phyloP scores from a whole-genome alignment of 1,140 invertebrate species.

The Cepaea nemoralis region DNA sequence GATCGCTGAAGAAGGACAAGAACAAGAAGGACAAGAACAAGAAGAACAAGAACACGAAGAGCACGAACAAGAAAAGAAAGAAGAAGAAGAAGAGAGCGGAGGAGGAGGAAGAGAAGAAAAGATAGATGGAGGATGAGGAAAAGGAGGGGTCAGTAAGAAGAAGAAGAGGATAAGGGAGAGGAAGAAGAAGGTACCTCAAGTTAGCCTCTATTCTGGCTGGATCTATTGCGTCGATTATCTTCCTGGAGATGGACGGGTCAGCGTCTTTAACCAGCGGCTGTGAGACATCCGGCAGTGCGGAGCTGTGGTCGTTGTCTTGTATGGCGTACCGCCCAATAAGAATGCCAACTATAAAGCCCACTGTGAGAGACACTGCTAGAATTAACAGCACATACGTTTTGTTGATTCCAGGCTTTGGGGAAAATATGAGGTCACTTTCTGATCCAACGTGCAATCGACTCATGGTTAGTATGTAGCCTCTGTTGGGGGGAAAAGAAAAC shows the following conservation, averaged over 20 bases:
- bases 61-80: no score
- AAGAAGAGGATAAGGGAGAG: no score
- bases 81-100: no score
- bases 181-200: constrained; percentile 20
- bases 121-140: no score
- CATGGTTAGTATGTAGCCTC: no score
- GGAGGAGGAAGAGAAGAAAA: no score
- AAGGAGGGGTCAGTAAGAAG: no score
- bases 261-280: not conserved
- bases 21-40: no score
- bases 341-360: constrained; percentile 12
- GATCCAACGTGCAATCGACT: not conserved
- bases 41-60: no score
- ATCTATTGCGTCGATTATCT: constrained; percentile 6
- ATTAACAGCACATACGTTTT: not conserved
- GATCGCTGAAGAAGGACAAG: no score
- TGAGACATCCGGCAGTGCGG: not conserved
- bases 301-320: not conserved
- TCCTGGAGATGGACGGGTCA: not conserved
- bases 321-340: constrained; percentile 17
- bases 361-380: not conserved
- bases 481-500: no score
- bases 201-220: constrained; percentile 6
- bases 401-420: not conserved
- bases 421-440: not conserved